Conservation (phyloP, 2,888 invertebrate species). For the Phaedon cochleariae region DNA sequence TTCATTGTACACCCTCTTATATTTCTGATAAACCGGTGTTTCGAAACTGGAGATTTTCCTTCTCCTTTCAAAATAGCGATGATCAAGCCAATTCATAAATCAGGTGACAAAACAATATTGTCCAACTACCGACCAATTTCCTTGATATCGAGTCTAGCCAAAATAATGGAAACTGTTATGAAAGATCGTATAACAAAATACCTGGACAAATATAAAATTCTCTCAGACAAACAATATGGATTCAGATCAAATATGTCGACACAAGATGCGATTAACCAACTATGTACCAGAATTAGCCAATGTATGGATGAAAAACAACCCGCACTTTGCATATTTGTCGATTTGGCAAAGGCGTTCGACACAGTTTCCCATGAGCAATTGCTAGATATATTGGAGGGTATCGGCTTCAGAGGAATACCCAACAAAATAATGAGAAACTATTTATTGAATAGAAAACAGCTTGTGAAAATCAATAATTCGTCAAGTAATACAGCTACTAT, state of each 20-base stretch:
- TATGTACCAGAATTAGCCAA: background rate
- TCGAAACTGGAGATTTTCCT: background rate
- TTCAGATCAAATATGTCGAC: background rate
- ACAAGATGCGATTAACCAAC: background rate
- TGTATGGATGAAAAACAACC: background rate
- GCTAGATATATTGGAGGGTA: too few species aligned
- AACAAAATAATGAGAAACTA: background rate
- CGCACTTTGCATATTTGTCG: background rate
- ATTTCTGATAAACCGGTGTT: background rate
- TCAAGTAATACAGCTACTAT: background rate
- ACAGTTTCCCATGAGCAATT: background rate
- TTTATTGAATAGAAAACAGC: background rate
- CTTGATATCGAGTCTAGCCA: background rate
- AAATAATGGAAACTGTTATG: background rate
- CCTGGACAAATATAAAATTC: background rate
- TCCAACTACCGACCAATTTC: background rate
- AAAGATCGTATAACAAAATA: background rate
- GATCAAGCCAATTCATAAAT: background rate
- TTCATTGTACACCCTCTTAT: background rate
- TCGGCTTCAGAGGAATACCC: too few species aligned
- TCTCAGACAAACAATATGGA: background rate
- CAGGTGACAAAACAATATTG: background rate
- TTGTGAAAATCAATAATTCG: background rate
- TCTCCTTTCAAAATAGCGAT: background rate
- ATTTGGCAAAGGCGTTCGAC: background rate